phyloP scores from a whole-genome alignment of 2,113 vertebrate genomes.

The Cinclus mexicanus region DNA sequence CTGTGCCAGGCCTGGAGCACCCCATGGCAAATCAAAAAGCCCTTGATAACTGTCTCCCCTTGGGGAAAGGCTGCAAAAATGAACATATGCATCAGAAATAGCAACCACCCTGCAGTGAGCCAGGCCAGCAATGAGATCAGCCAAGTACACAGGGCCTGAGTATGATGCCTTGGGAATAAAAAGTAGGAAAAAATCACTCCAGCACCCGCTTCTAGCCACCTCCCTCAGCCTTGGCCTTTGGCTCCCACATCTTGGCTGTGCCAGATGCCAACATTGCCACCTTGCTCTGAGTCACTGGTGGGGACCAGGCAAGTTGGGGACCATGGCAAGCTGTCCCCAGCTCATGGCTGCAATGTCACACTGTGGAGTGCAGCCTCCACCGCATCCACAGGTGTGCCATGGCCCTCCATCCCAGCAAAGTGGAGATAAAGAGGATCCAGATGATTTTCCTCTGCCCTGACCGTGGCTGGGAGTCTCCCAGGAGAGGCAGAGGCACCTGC shows the following conservation, averaged over 20 bases:
- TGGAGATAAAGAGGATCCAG: neutral
- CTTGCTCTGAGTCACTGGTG: rapidly evolving
- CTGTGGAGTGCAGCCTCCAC: neutral
- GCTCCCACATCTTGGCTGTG: neutral
- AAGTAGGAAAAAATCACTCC: neutral
- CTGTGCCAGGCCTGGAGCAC: neutral
- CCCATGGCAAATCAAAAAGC: neutral
- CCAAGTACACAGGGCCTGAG: neutral
- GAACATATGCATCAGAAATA: neutral
- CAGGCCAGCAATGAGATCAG: neutral
- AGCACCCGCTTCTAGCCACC: neutral
- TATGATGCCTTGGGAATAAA: neutral
- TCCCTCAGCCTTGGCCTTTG: neutral
- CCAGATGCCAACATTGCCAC: neutral
- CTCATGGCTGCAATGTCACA: rapidly evolving
- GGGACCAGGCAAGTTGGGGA: neutral
- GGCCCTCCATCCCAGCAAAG: neutral
- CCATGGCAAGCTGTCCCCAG: neutral
- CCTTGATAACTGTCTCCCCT: rapidly evolving
- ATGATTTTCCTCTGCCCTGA: neutral
- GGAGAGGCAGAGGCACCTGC: neutral
- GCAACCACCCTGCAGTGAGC: neutral
- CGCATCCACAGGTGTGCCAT: neutral
- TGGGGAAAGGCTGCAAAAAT: neutral
- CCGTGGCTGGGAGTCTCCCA: neutral